These are phyloP conservation scores for Athene noctua DNA, from an alignment of 2,113 vertebrate species.

Conservation along the genomic window DNA sequence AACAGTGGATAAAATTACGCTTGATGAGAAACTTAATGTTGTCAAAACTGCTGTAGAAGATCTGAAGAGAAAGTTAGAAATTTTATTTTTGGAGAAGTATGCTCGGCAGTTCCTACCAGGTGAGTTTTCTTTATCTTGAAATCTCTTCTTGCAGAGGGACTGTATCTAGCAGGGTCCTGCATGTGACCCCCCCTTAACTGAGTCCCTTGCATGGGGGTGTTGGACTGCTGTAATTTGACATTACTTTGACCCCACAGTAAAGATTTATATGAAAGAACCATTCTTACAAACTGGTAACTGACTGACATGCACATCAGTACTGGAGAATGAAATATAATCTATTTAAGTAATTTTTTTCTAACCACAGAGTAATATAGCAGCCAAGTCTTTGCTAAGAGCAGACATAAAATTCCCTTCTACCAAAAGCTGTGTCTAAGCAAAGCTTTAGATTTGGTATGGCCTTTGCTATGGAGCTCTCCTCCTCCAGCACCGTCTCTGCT, in stretches of 20 bases:
- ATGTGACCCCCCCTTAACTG: neutral
- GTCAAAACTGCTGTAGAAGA: slow-evolving; percentile 45
- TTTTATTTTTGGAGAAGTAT: neutral
- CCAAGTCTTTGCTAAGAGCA: neutral
- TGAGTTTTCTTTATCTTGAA: slow-evolving; percentile 18
- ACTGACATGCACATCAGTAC: neutral
- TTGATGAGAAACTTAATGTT: slow-evolving; percentile 17
- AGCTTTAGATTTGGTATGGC: neutral
- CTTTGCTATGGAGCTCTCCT: neutral
- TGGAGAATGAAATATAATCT: neutral
- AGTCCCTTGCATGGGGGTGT: neutral
- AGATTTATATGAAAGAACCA: neutral
- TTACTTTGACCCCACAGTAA: neutral
- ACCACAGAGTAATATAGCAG: neutral
- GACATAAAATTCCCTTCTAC: neutral
- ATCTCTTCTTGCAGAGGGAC: neutral
- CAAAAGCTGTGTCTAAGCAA: neutral
- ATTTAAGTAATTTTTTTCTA: neutral
- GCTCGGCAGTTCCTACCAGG: neutral
- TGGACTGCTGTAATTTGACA: neutral
- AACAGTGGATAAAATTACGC: neutral
- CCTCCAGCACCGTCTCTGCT: neutral
- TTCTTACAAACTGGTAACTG: neutral
- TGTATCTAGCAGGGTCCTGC: neutral
- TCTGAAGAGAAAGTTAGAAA: slow-evolving; percentile 55